Evolutionary conservation across 2,113 vertebrate genomes (phyloP).

Genomic region (Pelobates fuscus): DNA sequence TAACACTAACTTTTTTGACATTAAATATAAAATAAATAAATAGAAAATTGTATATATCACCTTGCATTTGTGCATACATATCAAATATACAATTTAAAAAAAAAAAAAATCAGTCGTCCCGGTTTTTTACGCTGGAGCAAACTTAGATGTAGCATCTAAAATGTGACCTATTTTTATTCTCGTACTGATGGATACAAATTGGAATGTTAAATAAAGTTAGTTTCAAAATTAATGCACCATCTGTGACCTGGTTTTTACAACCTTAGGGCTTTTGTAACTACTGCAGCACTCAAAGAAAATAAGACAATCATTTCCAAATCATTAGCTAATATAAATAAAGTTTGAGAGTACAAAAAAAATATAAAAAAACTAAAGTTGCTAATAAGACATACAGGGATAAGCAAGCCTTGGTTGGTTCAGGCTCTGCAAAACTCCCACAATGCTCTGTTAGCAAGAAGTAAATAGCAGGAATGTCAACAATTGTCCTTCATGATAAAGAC

Average conservation of each 20-base stretch:
- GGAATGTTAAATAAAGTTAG: slow-evolving; percentile 11
- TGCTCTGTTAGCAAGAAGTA: too few relatives aligned
- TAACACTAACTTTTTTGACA: too few relatives aligned
- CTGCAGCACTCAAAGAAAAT: slow-evolving; percentile 41
- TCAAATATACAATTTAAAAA: not conserved
- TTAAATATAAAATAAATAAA: too few relatives aligned
- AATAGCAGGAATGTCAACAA: too few relatives aligned
- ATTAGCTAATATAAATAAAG: slow-evolving; percentile 40
- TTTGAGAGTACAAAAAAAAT: slow-evolving; percentile 7
- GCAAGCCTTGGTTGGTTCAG: too few relatives aligned
- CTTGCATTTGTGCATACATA: not conserved
- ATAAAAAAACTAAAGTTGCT: not conserved
- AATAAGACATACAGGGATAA: too few relatives aligned
- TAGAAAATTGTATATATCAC: too few relatives aligned
- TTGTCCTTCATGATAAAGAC: too few relatives aligned
- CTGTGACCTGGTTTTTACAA: slow-evolving; percentile 40
- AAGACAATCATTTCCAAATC: slow-evolving; percentile 35
- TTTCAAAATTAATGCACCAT: slow-evolving; percentile 49
- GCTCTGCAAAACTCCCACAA: too few relatives aligned
- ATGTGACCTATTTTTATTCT: slow-evolving; percentile 43
- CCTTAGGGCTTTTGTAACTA: slow-evolving; percentile 46
- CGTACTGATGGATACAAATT: slow-evolving; percentile 31
- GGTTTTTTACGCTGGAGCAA: not conserved
- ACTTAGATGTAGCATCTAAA: not conserved
- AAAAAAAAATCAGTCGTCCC: not conserved